These are phyloP conservation scores for Lycophotia porphyrea DNA, from an alignment of 2,888 invertebrate species.

Conservation along the genomic window DNA sequence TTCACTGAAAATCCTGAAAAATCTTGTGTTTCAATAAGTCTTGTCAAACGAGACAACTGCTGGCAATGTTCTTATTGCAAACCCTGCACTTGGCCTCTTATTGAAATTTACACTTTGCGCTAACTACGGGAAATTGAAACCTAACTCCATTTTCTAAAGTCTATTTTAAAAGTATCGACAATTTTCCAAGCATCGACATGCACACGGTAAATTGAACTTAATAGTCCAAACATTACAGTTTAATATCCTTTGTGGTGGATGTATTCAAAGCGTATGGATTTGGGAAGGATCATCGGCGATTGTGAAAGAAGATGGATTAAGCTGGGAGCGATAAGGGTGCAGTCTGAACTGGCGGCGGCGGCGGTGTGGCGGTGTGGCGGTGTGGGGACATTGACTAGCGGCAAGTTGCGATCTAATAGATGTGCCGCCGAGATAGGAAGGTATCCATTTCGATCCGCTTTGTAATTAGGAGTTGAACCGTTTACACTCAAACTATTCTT, in stretches of 20 bases:
- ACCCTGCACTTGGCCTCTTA: conserved; percentile 57
- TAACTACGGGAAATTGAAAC: conserved; percentile 43
- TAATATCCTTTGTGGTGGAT: conserved; percentile 26
- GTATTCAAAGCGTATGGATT: conserved; percentile 52
- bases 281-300: conserved; percentile 40
- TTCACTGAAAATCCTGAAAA: conserved; percentile 45
- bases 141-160: conserved; percentile 38
- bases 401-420: conserved; percentile 15
- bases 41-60: conserved; percentile 60
- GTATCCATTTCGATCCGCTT: conserved; percentile 18
- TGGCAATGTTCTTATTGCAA: conserved; percentile 59
- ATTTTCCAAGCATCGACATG: conserved; percentile 8
- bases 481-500: conserved; percentile 19
- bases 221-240: conserved; percentile 36
- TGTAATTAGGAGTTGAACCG: conserved; percentile 35
- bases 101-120: conserved; percentile 50
- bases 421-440: conserved; percentile 30
- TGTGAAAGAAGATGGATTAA: conserved; percentile 61
- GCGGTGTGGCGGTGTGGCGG: conserved; percentile 4
- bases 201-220: conserved; percentile 41
- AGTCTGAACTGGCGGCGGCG: conserved; percentile 40
- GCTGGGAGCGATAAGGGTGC: conserved; percentile 44
- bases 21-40: conserved; percentile 62
- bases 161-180: conserved; percentile 28
- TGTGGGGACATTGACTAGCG: conserved; percentile 47